phyloP scores from a whole-genome alignment of 2,113 vertebrate genomes.

The crab-eating macaque (Macaca fascicularis) region T2T-MFA8v1.1 NC_088379.1:63987001-63987500 shows the following conservation, averaged over 20 bases:
- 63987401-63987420: neutral
- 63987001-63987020: neutral
- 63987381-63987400: neutral
- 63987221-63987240: neutral
- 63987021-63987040: neutral
- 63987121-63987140: neutral
- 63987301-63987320: neutral
- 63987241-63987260: neutral
- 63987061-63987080: neutral
- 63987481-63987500: neutral
- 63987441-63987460: neutral
- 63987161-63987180: neutral
- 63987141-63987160: neutral
- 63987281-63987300: neutral
- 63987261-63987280: neutral
- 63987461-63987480: neutral
- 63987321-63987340: neutral
- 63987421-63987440: neutral
- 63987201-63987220: neutral
- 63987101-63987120: neutral
- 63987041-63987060: rapidly evolving
- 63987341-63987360: neutral
- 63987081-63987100: neutral
- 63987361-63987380: neutral
- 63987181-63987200: neutral